Base-by-base conservation (phyloP, 2,797 vertebrate species). In the Triplophysa bombifrons region DNA sequence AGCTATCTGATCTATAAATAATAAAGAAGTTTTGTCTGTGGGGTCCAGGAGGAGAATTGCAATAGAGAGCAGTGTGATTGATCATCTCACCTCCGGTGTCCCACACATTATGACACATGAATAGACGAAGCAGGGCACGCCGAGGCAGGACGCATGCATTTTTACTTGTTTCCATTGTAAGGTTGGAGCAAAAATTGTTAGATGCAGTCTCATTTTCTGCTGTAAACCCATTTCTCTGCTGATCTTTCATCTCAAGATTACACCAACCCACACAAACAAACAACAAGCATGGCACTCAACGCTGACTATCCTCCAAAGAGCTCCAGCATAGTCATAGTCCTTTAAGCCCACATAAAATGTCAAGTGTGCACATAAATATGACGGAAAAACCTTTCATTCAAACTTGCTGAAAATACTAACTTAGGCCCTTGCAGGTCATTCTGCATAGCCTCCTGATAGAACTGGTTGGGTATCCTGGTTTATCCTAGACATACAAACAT, bases 1-100 rank as follows among this genome's bases (percentile, higher is more conserved):
- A 50, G 65, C 17, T 16, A n/a, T 25, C 11, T 19, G 41, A 68
- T 50, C 71, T 61, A 74, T 80, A 60, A 80, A 80, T 74, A 80
- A 69, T 61, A 61, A 10, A 74, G 44, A 74, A 19, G 53, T 61
- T 80, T 60, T 19, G 64, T 74, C 78, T 69, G 25, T 72, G 50
- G 22, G 17, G 19, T 41, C 69, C 27, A 72, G 17, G 25, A 55
- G 53, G 17, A 72, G 19, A 41, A 13, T 30, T 20, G 46, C 2
- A 48, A 55, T n/a, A 41, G 25, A 53, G 61, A 65, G 4, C 30
- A 51, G 25, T 1, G 17, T 25, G 72, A 46, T 63, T 34, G 34
- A 58, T 9, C 7, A 72, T 61, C 25, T 30, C 55, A 38, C 44
- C 27, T 34, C 19, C 9, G 10, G 30, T 70, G 3, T 71, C n/a